Percentiles rank a stretch among this genome's conserved stretches.
Evolutionary conservation across 1,140 invertebrate species (phyloP).

Genomic region (Pinna nobilis): DNA sequence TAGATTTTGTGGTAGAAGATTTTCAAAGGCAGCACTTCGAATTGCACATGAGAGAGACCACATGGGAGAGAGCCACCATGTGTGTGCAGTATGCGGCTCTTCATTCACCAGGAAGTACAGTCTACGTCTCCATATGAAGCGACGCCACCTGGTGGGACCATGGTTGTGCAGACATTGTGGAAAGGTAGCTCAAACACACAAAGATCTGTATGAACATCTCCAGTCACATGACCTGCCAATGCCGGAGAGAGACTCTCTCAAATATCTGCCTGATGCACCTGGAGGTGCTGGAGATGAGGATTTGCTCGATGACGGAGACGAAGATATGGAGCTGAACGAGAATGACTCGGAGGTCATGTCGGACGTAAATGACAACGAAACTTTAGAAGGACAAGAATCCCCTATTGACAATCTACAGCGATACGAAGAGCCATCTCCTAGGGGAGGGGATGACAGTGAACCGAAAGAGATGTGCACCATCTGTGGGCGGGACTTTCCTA

Average conservation of each 20-base stretch:
- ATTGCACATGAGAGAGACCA: conserved; percentile 62
- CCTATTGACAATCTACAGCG: conserved; percentile 19
- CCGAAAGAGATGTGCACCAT: conserved; percentile 64
- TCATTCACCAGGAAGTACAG: conserved; percentile 78
- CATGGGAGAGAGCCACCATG: conserved; percentile 74
- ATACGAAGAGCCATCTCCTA: conserved; percentile 20
- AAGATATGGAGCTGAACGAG: conserved; percentile 12
- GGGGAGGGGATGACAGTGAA: conserved; percentile 34
- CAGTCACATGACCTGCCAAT: conserved; percentile 57
- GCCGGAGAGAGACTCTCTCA: conserved; percentile 56
- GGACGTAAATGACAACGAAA: conserved; percentile 39
- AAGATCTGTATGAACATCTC: conserved; percentile 59
- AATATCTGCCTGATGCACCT: conserved; percentile 78
- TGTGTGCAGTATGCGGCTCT: conserved; percentile 78
- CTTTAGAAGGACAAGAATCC: conserved; percentile 35
- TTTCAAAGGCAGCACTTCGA: conserved; percentile 56
- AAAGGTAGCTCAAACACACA: conserved; percentile 49
- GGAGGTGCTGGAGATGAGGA: conserved; percentile 26
- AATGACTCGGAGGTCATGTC: conserved; percentile 29
- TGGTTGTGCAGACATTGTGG: conserved; percentile 78
- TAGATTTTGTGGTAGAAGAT: conserved; percentile 62
- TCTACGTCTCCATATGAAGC: conserved; percentile 76
- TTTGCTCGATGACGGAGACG: conserved; percentile 21
- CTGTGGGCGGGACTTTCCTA: conserved; percentile 65
- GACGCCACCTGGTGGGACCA: conserved; percentile 75